Evolutionary conservation across 2,113 vertebrate genomes (phyloP), one percentile per base, ranked within the genome.

Genomic region (Laticauda laticaudata): DNA sequence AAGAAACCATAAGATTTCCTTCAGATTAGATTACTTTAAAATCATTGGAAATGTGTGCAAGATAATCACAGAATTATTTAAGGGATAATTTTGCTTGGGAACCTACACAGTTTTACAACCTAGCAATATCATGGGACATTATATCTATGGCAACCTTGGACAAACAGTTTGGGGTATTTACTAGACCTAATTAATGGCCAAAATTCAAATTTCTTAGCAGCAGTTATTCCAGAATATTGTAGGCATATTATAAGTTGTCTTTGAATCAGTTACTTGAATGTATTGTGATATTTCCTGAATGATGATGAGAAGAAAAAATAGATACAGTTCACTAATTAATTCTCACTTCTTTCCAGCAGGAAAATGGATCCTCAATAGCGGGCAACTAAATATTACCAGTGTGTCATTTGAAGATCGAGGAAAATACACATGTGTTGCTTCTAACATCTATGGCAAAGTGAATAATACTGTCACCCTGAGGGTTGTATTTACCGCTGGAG

Each of bases 391-490:
- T 96, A 99, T 99, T 97, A 99, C 98, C 94, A 97, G 93, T 69
- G 99, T 99, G 90, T 98, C 98, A 59, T 99, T 99, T 29, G 98
- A 98, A 0, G 99, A 99, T 96, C 98, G 99, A 43, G 99, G 99
- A 15, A 99, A 98, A 97, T 99, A 99, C 97, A 99, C 98, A 0
- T 99, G 99, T 93, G 97, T 98, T 4, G 99, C 99, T 18, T 98
- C 98, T 53, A 99, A 99, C 81, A 10, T 3, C 0, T 96, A 98
- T 0, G 99, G 99, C 96, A 98, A 95, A 0, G 97, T 98, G 93
- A 99, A 99, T 97, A 99, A 99, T 96, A 99, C 99, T 0, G 98
- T 99, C 95, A 99, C 99, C 0, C 97, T 99, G 95, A 97, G 99
- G 0, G 99, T 99, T 95, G 97, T 99, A 94, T 98, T 99, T 93